Evolutionary conservation across 2,113 vertebrate species (phyloP), one percentile per base, ranked within the genome.

Genomic region (Pollachius pollachius): DNA sequence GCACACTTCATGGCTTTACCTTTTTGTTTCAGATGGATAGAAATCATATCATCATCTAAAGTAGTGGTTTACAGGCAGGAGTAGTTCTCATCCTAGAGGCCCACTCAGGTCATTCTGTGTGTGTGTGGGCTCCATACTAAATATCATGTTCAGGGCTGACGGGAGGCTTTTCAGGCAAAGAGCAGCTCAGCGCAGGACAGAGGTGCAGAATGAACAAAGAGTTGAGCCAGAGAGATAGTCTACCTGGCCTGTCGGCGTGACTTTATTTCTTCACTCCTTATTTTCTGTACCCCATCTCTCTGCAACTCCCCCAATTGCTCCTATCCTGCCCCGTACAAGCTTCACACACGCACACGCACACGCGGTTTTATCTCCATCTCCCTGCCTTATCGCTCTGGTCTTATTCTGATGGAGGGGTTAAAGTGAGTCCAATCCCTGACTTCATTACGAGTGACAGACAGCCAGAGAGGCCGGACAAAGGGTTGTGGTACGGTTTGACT

Each of bases 381-480:
- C 13, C 67, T 62, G 54, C 56, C 61, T 25, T 57, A 59, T 73
- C 68, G 15, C 64, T 67, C 21, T 61, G 13, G 66, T 70, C 65
- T 75, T 52, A 52, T 16, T 64, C 68, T 81, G 78, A 88, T 81
- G 65, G 78, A 87, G 79, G 68, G 82, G 72, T 76, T 65, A 25
- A 76, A 75, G 59, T 62, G 19, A 9, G 65, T 75, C 78, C 76
- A 80, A 84, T 87, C 81, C 73, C 81, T 72, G 79, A 75, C 85
- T 81, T 90, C 74, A 85, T 87, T 89, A 88, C 73, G 18, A 59
- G 78, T 88, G 84, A 88, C 84, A 82, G 84, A 91, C 89, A 86
- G 23, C 2, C 23, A 23, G 4, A 69, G 67, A 67, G 27, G 61
- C 78, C 72, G 79, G 4, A 75, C 30, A 79, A 78, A 66, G 63